Percentiles rank a stretch among this genome's conserved stretches.
Conservation (phyloP, 2,888 invertebrate genomes). For the Scaptomyza polygonia region DNA sequence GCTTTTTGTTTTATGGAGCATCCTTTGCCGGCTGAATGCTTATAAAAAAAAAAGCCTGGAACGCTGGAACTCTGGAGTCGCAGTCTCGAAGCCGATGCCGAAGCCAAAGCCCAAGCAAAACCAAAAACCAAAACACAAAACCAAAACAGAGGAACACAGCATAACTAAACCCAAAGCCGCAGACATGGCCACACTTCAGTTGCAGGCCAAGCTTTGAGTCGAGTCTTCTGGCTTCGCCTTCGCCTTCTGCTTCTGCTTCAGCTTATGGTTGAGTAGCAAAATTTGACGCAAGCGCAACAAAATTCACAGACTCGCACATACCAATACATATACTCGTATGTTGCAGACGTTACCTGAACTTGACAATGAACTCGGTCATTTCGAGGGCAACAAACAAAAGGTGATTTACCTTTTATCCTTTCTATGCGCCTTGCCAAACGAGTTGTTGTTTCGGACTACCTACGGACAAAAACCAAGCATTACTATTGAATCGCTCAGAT, state of each 20-base stretch:
- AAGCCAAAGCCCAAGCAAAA: neutral
- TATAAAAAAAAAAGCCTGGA: conserved; percentile 8
- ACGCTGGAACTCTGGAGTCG: neutral
- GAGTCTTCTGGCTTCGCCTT: conserved; percentile 10
- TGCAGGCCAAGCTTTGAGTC: conserved; percentile 47
- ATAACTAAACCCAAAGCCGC: conserved; percentile 55
- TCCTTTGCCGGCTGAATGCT: conserved; percentile 43
- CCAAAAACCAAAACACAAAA: conserved; percentile 29
- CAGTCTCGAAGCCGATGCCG: conserved; percentile 9
- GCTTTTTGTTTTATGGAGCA: conserved; percentile 76
- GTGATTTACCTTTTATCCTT: conserved; percentile 78
- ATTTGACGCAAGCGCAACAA: conserved; percentile 75
- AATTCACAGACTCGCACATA: conserved; percentile 41
- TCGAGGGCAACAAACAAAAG: conserved; percentile 76
- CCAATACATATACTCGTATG: conserved; percentile 14
- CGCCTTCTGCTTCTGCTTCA: conserved; percentile 10
- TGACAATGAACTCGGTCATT: conserved; percentile 76
- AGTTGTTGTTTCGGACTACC: conserved; percentile 30
- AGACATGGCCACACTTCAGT: conserved; percentile 66
- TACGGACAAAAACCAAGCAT: conserved; percentile 18
- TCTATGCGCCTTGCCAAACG: conserved; percentile 47
- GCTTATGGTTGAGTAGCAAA: conserved; percentile 54
- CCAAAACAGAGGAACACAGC: conserved; percentile 30
- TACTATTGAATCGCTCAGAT: no score
- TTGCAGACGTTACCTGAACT: conserved; percentile 68